Evolutionary conservation across 2,113 vertebrate genomes (phyloP).

Genomic region (Pseudorhombus dupliciocellatus): DNA sequence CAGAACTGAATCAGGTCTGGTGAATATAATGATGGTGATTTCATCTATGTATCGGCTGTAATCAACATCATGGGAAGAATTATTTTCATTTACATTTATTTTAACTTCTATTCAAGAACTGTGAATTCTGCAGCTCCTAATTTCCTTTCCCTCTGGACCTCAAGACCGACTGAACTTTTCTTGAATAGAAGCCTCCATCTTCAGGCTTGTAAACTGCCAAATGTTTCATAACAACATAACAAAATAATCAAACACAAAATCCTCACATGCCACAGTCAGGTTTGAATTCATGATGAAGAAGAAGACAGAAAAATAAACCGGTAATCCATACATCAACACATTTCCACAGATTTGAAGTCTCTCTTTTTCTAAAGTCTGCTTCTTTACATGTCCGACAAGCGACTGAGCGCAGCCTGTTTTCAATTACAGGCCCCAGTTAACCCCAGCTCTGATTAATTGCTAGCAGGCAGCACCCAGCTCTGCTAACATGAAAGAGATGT

Average conservation of each 20-base stretch:
- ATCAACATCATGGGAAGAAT: neutral
- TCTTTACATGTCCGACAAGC: constrained; percentile 26
- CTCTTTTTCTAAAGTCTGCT: neutral
- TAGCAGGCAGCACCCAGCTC: constrained; percentile 52
- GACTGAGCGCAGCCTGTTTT: constrained; percentile 60
- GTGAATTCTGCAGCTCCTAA: neutral
- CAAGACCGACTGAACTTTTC: neutral
- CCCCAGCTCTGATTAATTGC: constrained; percentile 66
- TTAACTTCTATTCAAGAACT: neutral
- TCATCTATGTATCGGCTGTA: neutral
- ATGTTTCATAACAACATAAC: neutral
- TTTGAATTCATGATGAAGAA: neutral
- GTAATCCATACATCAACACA: neutral
- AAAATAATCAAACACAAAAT: neutral
- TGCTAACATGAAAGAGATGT: constrained; percentile 58
- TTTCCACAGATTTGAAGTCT: neutral
- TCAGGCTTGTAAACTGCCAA: neutral
- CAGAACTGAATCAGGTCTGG: constrained; percentile 17
- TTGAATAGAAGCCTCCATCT: neutral
- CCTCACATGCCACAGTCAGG: neutral
- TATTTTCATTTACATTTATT: neutral
- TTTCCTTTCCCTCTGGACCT: neutral
- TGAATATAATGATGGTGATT: constrained; percentile 14
- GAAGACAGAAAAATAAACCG: neutral
- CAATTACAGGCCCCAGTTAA: constrained; percentile 65